phyloP scores from a whole-genome alignment of 2,113 vertebrate genomes.

The Otocyon megalotis region DNA sequence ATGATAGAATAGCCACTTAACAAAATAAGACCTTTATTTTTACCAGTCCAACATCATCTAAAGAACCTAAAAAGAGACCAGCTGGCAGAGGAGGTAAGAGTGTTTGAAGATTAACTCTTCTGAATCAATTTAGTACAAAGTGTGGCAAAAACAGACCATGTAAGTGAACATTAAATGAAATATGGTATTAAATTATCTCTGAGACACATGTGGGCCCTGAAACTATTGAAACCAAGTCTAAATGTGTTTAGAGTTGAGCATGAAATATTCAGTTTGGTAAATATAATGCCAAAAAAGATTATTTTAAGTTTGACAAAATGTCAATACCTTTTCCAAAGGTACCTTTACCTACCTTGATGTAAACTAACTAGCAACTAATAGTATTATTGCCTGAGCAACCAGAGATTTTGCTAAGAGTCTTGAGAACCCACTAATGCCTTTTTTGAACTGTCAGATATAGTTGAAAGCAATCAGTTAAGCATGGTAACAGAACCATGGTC shows the following conservation, averaged over 20 bases:
- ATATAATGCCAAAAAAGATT: not conserved
- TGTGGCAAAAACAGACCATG: constrained; percentile 39
- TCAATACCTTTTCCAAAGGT: constrained; percentile 12
- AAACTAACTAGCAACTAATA: constrained; percentile 40
- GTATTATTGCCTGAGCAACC: not conserved
- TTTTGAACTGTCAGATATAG: not conserved
- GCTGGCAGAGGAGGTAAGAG: constrained; percentile 66
- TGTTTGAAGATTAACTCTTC: constrained; percentile 74
- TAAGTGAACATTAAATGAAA: constrained; percentile 65
- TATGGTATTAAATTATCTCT: constrained; percentile 66
- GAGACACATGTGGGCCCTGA: constrained; percentile 52
- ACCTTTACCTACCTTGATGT: not conserved
- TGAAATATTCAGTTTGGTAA: constrained; percentile 18
- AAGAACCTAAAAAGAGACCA: constrained; percentile 69
- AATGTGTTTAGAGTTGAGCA: constrained; percentile 17
- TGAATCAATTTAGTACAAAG: constrained; percentile 72
- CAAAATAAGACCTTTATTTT: constrained; percentile 64
- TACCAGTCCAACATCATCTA: constrained; percentile 58
- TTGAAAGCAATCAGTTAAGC: not conserved
- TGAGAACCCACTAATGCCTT: not conserved
- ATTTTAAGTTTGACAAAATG: constrained; percentile 41
- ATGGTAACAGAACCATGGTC: not conserved
- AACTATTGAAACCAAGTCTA: constrained; percentile 48
- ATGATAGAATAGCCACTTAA: constrained; percentile 66
- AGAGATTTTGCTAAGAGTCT: constrained; percentile 16